Evolutionary conservation across 1,140 invertebrate genomes (phyloP).

Genomic region (Trichoplusia ni): DNA sequence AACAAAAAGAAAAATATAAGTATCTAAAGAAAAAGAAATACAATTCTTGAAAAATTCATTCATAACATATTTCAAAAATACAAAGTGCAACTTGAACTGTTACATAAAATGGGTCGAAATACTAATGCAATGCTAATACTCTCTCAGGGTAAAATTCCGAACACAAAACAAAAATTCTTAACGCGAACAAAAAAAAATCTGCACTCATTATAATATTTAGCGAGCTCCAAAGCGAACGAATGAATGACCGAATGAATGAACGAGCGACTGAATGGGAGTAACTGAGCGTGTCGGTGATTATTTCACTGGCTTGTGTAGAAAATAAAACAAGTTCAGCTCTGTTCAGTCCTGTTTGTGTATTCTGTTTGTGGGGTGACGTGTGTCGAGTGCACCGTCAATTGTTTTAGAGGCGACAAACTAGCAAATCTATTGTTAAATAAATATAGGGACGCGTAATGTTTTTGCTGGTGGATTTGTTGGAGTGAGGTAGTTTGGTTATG

Average conservation of each 20-base stretch:
- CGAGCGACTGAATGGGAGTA: conserved; percentile 18
- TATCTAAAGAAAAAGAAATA: no score
- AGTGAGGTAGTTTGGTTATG: no score
- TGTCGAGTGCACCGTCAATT: conserved; percentile 3
- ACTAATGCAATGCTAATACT: no score
- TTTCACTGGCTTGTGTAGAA: conserved; percentile 2
- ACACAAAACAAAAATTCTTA: conserved; percentile 13
- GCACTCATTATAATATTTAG: conserved; percentile 22
- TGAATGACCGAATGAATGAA: conserved; percentile 4
- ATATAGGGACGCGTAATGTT: no score
- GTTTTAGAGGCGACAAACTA: not conserved
- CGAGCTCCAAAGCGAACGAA: conserved; percentile 1
- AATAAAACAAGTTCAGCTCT: conserved; percentile 15
- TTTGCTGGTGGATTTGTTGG: no score
- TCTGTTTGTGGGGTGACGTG: conserved; percentile 11
- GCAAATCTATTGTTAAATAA: not conserved
- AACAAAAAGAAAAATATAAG: no score
- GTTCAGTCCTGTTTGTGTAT: not conserved
- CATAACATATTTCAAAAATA: no score
- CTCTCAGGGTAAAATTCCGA: conserved; percentile 9
- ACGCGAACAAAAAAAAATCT: not conserved
- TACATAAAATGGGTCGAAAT: no score
- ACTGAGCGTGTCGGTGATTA: conserved; percentile 26
- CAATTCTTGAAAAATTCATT: no score
- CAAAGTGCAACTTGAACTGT: no score